These are phyloP conservation scores for Meloidogyne hapla DNA, from an alignment of 1,140 invertebrate genomes.

Conservation along the genomic window DNA sequence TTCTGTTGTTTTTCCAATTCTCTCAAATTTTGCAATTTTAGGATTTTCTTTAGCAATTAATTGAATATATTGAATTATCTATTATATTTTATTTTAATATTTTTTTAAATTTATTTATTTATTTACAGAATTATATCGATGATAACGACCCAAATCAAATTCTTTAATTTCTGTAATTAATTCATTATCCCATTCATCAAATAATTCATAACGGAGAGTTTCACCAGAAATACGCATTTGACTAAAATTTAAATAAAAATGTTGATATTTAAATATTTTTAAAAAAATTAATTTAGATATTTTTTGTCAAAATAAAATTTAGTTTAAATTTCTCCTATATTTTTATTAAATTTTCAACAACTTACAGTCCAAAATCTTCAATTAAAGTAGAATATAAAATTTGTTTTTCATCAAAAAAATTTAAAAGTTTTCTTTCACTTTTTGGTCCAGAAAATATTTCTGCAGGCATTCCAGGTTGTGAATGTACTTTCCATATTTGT, in stretches of 20 bases:
- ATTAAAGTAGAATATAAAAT: slow-evolving; percentile 11
- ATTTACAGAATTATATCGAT: slow-evolving; percentile 10
- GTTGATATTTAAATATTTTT: background rate
- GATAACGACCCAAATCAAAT: slow-evolving; percentile 14
- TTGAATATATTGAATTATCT: slow-evolving; percentile 31
- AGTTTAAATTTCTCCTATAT: too few relatives aligned
- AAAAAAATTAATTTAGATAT: too few relatives aligned
- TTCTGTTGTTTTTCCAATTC: slow-evolving; percentile 32
- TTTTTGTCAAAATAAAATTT: too few relatives aligned
- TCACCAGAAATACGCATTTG: slow-evolving; percentile 4
- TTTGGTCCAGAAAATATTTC: slow-evolving; percentile 19
- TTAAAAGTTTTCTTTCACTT: background rate
- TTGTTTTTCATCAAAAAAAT: slow-evolving; percentile 10
- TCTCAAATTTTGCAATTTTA: slow-evolving; percentile 27
- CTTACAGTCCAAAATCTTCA: slow-evolving; percentile 15
- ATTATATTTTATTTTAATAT: background rate
- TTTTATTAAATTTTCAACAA: background rate
- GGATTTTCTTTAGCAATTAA: slow-evolving; percentile 23
- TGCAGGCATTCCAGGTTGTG: slow-evolving; percentile 8
- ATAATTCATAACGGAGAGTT: slow-evolving; percentile 5
- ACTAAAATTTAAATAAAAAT: background rate
- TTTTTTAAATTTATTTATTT: background rate
- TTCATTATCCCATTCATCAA: background rate
- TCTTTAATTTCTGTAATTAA: background rate
- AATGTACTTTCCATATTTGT: slow-evolving; percentile 19